Percentiles rank a stretch among this genome's conserved stretches.
These are phyloP conservation scores for Platyscapa corneri DNA, from an alignment of 1,140 invertebrate species.

Conservation along the genomic window DNA sequence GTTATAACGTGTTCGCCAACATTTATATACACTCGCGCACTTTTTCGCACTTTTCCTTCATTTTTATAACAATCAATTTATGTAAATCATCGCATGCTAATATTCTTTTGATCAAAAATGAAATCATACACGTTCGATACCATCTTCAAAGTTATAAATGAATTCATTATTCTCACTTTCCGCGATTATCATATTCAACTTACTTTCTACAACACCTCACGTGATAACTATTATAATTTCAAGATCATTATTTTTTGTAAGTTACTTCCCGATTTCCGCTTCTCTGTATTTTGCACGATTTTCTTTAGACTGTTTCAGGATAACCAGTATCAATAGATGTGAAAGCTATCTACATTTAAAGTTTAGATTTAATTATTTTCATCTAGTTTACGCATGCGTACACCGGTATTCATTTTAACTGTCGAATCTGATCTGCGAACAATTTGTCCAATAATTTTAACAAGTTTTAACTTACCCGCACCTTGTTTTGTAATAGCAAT, in stretches of 20 bases:
- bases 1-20: neutral
- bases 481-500: neutral
- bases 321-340: neutral
- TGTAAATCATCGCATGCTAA: neutral
- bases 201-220: neutral
- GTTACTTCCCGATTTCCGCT: neutral
- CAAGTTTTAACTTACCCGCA: neutral
- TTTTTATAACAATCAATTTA: neutral
- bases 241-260: neutral
- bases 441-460: neutral
- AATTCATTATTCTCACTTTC: conserved; percentile 37
- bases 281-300: neutral
- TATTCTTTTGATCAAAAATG: neutral
- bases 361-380: neutral
- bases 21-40: neutral
- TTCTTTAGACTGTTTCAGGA: neutral
- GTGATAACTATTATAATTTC: neutral
- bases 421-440: neutral
- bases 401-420: neutral
- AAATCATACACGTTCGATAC: neutral
- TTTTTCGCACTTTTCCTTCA: neutral
- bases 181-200: neutral
- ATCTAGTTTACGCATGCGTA: neutral
- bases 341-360: neutral
- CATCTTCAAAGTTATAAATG: conserved; percentile 36